These are phyloP conservation scores for Pachycephus smyrnensis DNA, from an alignment of 2,888 invertebrate species.

Conservation along the genomic window DNA sequence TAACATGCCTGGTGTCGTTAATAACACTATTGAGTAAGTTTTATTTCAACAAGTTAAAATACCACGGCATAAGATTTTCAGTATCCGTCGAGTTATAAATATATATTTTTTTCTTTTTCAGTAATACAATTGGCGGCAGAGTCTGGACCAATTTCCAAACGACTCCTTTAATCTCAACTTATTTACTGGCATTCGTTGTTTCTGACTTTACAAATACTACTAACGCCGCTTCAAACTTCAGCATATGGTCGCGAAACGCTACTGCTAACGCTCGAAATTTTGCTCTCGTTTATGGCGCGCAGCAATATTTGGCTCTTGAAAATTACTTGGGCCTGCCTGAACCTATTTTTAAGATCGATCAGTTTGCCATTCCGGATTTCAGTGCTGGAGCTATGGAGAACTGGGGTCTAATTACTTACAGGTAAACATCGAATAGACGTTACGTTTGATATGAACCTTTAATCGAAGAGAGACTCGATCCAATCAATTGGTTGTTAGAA, in stretches of 20 bases:
- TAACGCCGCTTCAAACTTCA: conserved; percentile 70
- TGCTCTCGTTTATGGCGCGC: conserved; percentile 89
- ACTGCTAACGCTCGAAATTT: conserved; percentile 88
- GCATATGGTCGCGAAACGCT: conserved; percentile 76
- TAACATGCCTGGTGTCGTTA: background rate
- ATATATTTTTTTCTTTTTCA: background rate
- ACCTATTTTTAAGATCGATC: conserved; percentile 95
- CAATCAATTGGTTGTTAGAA: too few species aligned
- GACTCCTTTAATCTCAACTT: conserved; percentile 95
- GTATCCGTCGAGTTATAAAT: background rate
- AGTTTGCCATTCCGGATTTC: conserved; percentile 96
- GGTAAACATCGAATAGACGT: background rate
- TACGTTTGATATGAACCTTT: too few species aligned
- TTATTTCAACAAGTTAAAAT: background rate
- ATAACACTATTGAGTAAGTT: background rate
- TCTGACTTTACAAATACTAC: conserved; percentile 97
- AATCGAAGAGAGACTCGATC: too few species aligned
- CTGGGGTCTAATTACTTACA: conserved; percentile 81
- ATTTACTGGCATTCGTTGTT: conserved; percentile 92
- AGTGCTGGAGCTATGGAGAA: conserved; percentile 98
- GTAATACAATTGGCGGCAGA: conserved; percentile 25
- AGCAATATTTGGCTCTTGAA: conserved; percentile 93
- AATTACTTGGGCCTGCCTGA: conserved; percentile 95
- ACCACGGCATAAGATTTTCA: background rate
- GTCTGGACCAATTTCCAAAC: conserved; percentile 73